Base-by-base conservation (phyloP, 2,888 invertebrate genomes). In the Azorinus chamasolen region DNA sequence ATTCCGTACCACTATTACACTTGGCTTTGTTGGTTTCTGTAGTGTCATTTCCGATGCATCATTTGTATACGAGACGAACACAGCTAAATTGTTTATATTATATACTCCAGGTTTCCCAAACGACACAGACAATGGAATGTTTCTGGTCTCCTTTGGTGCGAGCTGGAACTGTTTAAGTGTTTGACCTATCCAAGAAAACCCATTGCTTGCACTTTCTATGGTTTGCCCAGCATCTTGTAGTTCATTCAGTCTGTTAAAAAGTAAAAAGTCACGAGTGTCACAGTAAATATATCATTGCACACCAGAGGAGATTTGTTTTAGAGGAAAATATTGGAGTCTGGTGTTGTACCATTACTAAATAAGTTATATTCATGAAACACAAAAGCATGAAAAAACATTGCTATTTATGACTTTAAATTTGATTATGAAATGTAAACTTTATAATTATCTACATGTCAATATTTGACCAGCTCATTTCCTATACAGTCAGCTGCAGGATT, bases 91-190 rank as follows among this genome's bases (percentile, higher is more conserved):
- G 81, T 89, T 90, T 32, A 92, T 77, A 76, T 92, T 91, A 77
- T 90, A 92, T 27, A 92, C 90, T 5, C 93, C 93, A 4, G 92
- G 90, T 32, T 86, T 85, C 37, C 86, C 87, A 77, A 92, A 90
- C 27, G 90, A 89, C 16, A 91, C 92, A 16, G 85, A 83, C 58
- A 93, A 81, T 16, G 69, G 70, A 70, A 92, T 68, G 14, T 85
- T 82, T 22, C 85, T 68, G 39, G 85, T 84, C 64, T 88, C 85
- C 50, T 87, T 83, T 5, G 89, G 81, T 5, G 77, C 83, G 27
- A 92, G 75, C 51, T 76, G 76, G 43, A 91, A 69, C 62, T 88
- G 84, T 50, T 87, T 89, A 63, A 89, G 77, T 0, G 91, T 91
- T 69, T 91, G 88, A 10, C 91, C 88, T 2, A 90, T 87, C 93